Evolutionary conservation across 1,140 invertebrate species (phyloP).

Genomic region (Vollenhovia emeryi): DNA sequence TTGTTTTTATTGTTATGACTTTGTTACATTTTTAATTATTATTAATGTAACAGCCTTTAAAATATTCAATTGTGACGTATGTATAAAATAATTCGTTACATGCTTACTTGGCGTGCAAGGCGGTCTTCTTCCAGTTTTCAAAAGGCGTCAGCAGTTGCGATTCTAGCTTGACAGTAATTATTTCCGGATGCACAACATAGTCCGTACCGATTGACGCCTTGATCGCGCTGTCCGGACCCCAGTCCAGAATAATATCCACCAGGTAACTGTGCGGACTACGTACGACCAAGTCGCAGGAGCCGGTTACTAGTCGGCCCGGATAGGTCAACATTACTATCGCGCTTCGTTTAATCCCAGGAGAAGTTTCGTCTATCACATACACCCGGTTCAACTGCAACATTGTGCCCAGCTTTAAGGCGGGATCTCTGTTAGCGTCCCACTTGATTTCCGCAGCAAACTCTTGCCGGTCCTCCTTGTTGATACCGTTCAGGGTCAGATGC

Average conservation of each 20-base stretch:
- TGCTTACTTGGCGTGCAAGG: slow-evolving; percentile 87
- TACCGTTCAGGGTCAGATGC: slow-evolving; percentile 87
- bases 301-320: slow-evolving; percentile 89
- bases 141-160: slow-evolving; percentile 90
- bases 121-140: slow-evolving; percentile 90
- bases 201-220: slow-evolving; percentile 84
- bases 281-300: slow-evolving; percentile 85
- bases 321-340: slow-evolving; percentile 89
- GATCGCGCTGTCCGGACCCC: slow-evolving; percentile 86
- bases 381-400: slow-evolving; percentile 84
- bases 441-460: slow-evolving; percentile 89
- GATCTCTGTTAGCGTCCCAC: slow-evolving; percentile 94
- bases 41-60: background rate
- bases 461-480: slow-evolving; percentile 86
- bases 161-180: slow-evolving; percentile 82
- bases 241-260: slow-evolving; percentile 84
- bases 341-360: slow-evolving; percentile 86
- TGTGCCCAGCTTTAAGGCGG: slow-evolving; percentile 88
- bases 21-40: slow-evolving; percentile 6
- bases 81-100: background rate
- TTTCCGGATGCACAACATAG: slow-evolving; percentile 83
- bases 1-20: slow-evolving; percentile 7
- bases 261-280: slow-evolving; percentile 82
- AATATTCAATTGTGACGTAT: background rate
- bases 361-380: slow-evolving; percentile 73